A percentile compares a stretch with the other conserved stretches of the same genome.
These are phyloP conservation scores for Corythoichthys haematopterus DNA, from an alignment of 2,113 vertebrate species.

Conservation along the genomic window DNA sequence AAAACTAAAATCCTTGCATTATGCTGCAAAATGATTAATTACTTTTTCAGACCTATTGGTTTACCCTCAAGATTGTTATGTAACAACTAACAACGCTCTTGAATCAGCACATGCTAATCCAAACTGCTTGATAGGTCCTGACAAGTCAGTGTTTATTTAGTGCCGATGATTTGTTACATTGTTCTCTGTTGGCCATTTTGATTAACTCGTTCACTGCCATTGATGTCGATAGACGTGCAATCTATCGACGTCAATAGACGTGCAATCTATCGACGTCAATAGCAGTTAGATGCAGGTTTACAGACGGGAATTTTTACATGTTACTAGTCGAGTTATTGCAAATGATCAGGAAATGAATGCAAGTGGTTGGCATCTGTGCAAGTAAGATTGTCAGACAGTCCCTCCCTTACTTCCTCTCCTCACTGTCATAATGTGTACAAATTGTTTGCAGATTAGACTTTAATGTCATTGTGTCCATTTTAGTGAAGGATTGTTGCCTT, in stretches of 20 bases:
- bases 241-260: too few relatives aligned
- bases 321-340: background rate
- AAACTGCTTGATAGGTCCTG: background rate
- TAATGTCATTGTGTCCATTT: slow-evolving; percentile 14
- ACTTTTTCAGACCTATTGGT: background rate
- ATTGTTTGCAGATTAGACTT: slow-evolving; percentile 4
- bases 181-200: background rate
- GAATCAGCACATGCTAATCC: background rate
- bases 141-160: background rate
- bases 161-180: background rate
- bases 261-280: too few relatives aligned
- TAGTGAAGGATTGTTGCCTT: background rate
- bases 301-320: background rate
- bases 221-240: too few relatives aligned
- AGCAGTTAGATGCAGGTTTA: too few relatives aligned
- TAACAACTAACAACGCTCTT: background rate
- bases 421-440: background rate
- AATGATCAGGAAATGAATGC: background rate
- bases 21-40: background rate
- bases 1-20: background rate
- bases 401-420: background rate
- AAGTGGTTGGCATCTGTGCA: background rate
- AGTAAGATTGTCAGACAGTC: background rate
- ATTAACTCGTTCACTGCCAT: background rate
- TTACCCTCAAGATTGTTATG: background rate